Evolutionary conservation across 1,140 invertebrate species (phyloP), one percentile per base, ranked within the genome.

Genomic region (Sycophila sp.): DNA sequence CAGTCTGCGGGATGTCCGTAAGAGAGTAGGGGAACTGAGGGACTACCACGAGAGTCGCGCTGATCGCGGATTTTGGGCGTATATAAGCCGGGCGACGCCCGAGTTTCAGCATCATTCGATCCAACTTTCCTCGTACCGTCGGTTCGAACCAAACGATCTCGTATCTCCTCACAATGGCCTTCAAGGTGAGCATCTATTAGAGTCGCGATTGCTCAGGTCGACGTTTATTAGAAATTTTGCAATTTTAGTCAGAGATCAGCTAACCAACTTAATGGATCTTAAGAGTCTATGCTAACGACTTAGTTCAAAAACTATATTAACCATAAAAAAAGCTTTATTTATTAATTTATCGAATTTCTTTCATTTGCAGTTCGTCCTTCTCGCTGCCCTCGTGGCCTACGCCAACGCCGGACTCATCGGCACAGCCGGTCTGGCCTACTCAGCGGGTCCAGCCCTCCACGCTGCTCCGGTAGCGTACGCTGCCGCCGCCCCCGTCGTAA

Each of bases 311-410:
- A n/a, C n/a, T n/a, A n/a, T n/a, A n/a, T n/a, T n/a, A n/a, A n/a
- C n/a, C n/a, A n/a, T n/a, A n/a, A n/a, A n/a, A n/a, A n/a, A n/a
- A n/a, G n/a, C n/a, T n/a, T n/a, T n/a, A n/a, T n/a, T 30, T n/a
- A 2, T 8, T 26, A 24, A 53, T 13, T 15, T n/a, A n/a, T n/a
- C 10, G 4, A 30, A 13, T 53, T 30, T n/a, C 28, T 13, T 1
- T 4, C 17, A 15, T 15, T 51, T 51, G 3, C 76, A 89, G 88
- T 82, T 89, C 65, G 63, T 88, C 70, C 71, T 81, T 56, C 76
- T 88, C 74, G 80, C 83, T 69, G 84, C 84, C 72, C 74, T 84
- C 62, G 79, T 88, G 73, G 86, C 86, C 32, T 81, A 78, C 13
- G 84, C 85, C 66, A 76, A 75, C 19, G 87, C 84, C 72, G 86